Evolutionary conservation across 2,888 invertebrate genomes (phyloP), one percentile per base, ranked within the genome.

Genomic region (Chrysolina haemoptera): DNA sequence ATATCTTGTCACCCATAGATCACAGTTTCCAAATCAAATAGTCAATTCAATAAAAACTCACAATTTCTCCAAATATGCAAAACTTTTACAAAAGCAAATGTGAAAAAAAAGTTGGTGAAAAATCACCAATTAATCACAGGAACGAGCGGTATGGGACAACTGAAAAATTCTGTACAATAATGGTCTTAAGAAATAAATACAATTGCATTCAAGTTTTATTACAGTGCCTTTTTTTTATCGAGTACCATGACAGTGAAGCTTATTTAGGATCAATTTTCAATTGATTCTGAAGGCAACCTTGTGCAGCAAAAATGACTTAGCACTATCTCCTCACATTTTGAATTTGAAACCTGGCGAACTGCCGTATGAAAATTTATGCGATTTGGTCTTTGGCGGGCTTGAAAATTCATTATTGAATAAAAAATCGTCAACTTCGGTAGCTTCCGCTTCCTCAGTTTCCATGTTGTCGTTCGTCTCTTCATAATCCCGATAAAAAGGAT

Each of bases 401-500:
- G 81, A 76, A n/a, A 77, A 46, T 41, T 84, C 81, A n/a, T 76
- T 75, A 70, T 78, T 80, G 62, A 83, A 83, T 46, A 86, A 74
- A 74, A 86, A 86, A 77, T 86, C 86, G 70, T 87, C 86, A 20
- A 75, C 78, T 20, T 85, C 84, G 12, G 82, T 80, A 43, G 78
- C 76, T 14, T 84, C 83, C 64, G 78, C 80, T 46, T 73, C 76
- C 35, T 82, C 82, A 9, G 67, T 71, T 68, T 81, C 83, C 73
- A 77, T 50, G 82, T 78, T 71, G 55, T 87, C 86, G 18, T 82
- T 84, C 67, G 82, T 84, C n/a, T 89, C 87, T 79, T 89, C 87
- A 83, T 90, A 91, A 70, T 90, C 88, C 62, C 90, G 84, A 83
- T 91, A 90, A 66, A 89, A 83, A 14, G 89, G 85, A 78, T 70